Percentiles rank a stretch among this genome's conserved stretches.
These are phyloP conservation scores for Zenarchopterus dispar DNA, from an alignment of 2,797 vertebrate genomes.

Conservation along the genomic window DNA sequence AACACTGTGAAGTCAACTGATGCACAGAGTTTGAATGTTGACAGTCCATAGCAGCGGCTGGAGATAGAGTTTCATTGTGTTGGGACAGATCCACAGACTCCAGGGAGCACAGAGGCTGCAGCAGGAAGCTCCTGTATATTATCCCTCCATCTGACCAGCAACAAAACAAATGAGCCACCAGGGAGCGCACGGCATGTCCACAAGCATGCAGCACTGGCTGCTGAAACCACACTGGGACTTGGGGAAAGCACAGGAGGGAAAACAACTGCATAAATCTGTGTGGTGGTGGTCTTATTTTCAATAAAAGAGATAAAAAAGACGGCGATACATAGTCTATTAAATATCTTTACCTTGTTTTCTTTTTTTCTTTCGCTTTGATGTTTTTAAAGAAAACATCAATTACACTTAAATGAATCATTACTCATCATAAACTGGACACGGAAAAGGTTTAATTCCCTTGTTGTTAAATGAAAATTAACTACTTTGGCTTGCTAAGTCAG, in stretches of 20 bases:
- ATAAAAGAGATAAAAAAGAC: too few species aligned
- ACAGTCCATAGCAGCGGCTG: constrained; percentile 39
- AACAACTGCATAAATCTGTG: constrained; percentile 31
- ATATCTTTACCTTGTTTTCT: too few species aligned
- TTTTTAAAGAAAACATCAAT: neutral
- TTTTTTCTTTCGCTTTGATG: neutral
- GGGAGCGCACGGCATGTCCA: constrained; percentile 57
- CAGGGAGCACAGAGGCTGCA: constrained; percentile 64
- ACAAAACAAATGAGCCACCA: constrained; percentile 81
- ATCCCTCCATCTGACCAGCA: constrained; percentile 75
- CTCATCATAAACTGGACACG: constrained; percentile 4
- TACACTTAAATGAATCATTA: neutral
- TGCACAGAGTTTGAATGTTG: constrained; percentile 44
- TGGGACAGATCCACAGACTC: constrained; percentile 65
- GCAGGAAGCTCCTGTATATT: constrained; percentile 71
- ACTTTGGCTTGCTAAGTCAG: constrained; percentile 34
- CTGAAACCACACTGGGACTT: constrained; percentile 29
- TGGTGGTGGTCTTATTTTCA: neutral
- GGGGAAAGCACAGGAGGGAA: constrained; percentile 22
- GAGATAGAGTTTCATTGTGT: constrained; percentile 65
- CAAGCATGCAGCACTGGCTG: constrained; percentile 45
- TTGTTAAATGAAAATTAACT: constrained; percentile 17
- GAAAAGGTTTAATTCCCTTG: constrained; percentile 13
- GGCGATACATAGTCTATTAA: too few species aligned
- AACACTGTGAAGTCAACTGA: constrained; percentile 36